Evolutionary conservation across 2,888 invertebrate species (phyloP), one percentile per base, ranked within the genome.

Genomic region (Eudasyphora cyanicolor): DNA sequence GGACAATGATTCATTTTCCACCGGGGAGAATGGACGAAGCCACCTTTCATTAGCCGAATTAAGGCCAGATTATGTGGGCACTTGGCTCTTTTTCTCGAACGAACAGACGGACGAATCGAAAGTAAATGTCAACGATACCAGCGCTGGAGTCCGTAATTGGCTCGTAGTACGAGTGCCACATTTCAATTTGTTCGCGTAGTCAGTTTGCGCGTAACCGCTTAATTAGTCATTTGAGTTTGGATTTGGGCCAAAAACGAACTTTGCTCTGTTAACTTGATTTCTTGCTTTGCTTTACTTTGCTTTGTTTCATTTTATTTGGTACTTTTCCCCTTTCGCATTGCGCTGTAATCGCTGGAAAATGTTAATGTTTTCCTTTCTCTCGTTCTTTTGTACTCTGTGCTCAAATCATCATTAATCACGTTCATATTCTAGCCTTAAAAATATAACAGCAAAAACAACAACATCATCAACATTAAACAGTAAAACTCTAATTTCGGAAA

Each of bases 391-490:
- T 29, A n/a, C n/a, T n/a, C n/a, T 67, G 51, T 42, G 69, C 78
- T 73, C 57, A 78, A 84, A 79, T 73, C 84, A 78, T 81, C 73
- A 84, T 84, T 84, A 84, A 81, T 84, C 81, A 76, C 78, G 80
- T 78, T 71, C 80, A 71, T 83, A 62, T 57, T 32, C 35, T 62
- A 57, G 19, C 21, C 54, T 21, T n/a, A 27, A 60, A 60, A 60
- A 76, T 70, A 60, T 70, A 67, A 71, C 21, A 75, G 42, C 38
- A 14, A 78, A 75, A 49, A 60, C 54, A 80, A 75, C 51, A 10
- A 79, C 76, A 76, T 57, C 57, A 64, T 19, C 70, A 29, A 70
- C 42, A 64, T 35, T 14, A 35, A 67, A 62, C 12, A 64, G 42
- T 17, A n/a, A n/a, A n/a, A 21, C 35, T 24, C 67, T 67, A 42